Evolutionary conservation across 2,888 invertebrate genomes (phyloP).

Genomic region (Drosophila merina): DNA sequence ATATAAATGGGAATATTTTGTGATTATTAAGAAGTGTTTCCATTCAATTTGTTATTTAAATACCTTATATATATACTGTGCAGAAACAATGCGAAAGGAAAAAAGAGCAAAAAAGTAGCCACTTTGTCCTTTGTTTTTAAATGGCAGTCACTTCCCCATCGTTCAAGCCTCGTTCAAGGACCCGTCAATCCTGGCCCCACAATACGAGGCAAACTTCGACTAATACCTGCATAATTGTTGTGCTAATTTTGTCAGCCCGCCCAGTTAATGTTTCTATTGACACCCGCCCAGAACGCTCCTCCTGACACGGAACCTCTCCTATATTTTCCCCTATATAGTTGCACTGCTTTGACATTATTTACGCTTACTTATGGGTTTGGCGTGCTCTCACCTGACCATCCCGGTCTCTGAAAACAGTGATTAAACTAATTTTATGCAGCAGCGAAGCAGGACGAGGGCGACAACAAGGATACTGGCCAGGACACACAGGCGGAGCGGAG

Average conservation of each 20-base stretch:
- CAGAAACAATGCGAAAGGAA: neutral
- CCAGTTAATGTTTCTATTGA: constrained; percentile 77
- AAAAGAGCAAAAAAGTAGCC: neutral
- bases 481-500: constrained; percentile 24
- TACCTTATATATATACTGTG: neutral
- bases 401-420: constrained; percentile 56
- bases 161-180: constrained; percentile 4
- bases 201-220: constrained; percentile 46
- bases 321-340: constrained; percentile 17
- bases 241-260: constrained; percentile 76
- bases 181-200: constrained; percentile 11
- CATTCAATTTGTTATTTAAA: neutral
- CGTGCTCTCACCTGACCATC: constrained; percentile 30
- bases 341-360: constrained; percentile 79
- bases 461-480: constrained; percentile 25
- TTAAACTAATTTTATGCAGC: constrained; percentile 79
- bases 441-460: constrained; percentile 46
- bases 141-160: neutral
- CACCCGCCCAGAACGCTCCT: constrained; percentile 44
- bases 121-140: neutral
- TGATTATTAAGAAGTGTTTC: neutral
- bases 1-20: neutral
- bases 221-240: constrained; percentile 72
- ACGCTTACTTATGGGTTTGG: constrained; percentile 73
- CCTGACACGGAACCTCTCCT: constrained; percentile 2